A percentile compares a stretch with the other conserved stretches of the same genome.
phyloP scores from a whole-genome alignment of 2,797 vertebrate genomes.

The Austrolebias charrua region DNA sequence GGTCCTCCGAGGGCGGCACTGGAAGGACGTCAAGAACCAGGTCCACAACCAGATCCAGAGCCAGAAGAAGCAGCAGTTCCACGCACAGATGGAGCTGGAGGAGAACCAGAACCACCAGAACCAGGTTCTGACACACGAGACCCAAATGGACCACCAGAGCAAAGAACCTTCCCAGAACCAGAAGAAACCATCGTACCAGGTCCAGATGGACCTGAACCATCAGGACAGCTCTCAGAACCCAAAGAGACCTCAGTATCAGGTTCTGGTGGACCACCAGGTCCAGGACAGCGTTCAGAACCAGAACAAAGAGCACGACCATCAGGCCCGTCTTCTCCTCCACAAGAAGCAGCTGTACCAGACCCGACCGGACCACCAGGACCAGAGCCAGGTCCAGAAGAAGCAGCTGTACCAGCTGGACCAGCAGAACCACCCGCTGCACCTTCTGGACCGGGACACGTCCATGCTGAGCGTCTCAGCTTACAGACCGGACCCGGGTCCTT shows the following conservation, averaged over 20 bases:
- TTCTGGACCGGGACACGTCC: too few species aligned
- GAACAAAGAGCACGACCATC: conserved; percentile 19
- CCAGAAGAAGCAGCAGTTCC: conserved; percentile 69
- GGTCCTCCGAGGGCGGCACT: conserved; percentile 59
- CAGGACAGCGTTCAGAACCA: neutral
- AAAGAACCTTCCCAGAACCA: conserved; percentile 20
- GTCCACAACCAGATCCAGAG: conserved; percentile 69
- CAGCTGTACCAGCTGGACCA: too few species aligned
- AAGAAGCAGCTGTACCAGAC: conserved; percentile 49
- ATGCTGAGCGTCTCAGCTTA: conserved; percentile 13
- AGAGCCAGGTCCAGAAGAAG: too few species aligned
- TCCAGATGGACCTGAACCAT: conserved; percentile 11
- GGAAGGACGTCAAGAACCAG: conserved; percentile 70
- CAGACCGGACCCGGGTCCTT: conserved; percentile 20
- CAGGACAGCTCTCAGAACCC: conserved; percentile 28
- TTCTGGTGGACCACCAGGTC: conserved; percentile 13
- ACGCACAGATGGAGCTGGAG: conserved; percentile 54
- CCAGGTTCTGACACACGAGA: conserved; percentile 5
- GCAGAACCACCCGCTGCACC: too few species aligned
- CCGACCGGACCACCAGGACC: conserved; percentile 37
- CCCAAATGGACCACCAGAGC: neutral
- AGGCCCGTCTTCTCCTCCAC: conserved; percentile 8
- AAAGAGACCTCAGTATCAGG: conserved; percentile 21
- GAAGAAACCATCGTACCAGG: conserved; percentile 18
- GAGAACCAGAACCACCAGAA: conserved; percentile 45